phyloP scores from a whole-genome alignment of 1,140 invertebrate genomes.

The Hycleus cichorii region DNA sequence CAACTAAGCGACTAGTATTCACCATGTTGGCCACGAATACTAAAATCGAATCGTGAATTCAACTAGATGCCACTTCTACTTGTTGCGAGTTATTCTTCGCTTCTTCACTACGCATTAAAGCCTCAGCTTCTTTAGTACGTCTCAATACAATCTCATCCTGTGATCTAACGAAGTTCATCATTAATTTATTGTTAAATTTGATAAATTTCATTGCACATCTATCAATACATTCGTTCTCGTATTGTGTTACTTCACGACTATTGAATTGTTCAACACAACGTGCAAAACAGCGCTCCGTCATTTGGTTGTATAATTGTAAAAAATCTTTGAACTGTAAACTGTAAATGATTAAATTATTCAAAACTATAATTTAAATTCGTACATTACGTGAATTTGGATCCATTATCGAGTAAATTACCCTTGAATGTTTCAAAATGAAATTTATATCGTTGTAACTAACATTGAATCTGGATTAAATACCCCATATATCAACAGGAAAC shows the following conservation, averaged over 20 bases:
- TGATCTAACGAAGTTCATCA: conserved; percentile 29
- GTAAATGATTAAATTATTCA: too few species aligned
- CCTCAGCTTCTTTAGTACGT: conserved; percentile 27
- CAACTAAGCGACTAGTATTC: too few species aligned
- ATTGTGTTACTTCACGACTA: conserved; percentile 61
- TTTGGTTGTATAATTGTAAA: conserved; percentile 82
- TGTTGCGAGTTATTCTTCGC: too few species aligned
- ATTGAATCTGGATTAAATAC: too few species aligned
- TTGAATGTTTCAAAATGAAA: too few species aligned
- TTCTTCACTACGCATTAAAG: conserved; percentile 3
- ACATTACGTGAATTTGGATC: too few species aligned
- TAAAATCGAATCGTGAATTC: too few species aligned
- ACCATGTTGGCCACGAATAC: too few species aligned
- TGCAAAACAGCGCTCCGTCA: conserved; percentile 85
- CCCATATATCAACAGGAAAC: too few species aligned
- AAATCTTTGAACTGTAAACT: conserved; percentile 81
- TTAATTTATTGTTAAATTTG: conserved; percentile 33
- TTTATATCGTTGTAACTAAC: too few species aligned
- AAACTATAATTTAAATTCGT: too few species aligned
- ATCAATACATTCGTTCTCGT: conserved; percentile 37
- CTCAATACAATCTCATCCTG: conserved; percentile 29
- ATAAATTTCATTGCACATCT: conserved; percentile 34
- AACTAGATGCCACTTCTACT: background rate
- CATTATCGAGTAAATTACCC: too few species aligned
- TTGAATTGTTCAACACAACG: conserved; percentile 91